A percentile compares a stretch with the other conserved stretches of the same genome.
phyloP scores from a whole-genome alignment of 2,888 invertebrate genomes.

The Abrostola triplasia region DNA sequence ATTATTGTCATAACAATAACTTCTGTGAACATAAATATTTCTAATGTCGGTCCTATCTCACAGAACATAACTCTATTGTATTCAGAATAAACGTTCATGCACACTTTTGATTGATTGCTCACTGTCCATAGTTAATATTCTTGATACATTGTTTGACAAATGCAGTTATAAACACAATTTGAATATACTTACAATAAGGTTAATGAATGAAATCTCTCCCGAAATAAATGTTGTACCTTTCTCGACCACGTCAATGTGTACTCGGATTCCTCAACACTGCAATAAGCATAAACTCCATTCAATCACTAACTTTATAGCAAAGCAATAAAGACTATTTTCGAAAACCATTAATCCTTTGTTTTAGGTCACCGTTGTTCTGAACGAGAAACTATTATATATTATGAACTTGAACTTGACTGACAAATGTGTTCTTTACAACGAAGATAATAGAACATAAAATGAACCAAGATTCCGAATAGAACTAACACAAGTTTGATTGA shows the following conservation, averaged over 20 bases:
- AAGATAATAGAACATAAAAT: conserved; percentile 56
- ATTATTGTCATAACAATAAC: too few relatives aligned
- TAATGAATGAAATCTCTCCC: conserved; percentile 58
- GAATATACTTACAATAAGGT: conserved; percentile 56
- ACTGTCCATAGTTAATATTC: conserved; percentile 47
- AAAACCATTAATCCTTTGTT: conserved; percentile 5
- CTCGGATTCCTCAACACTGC: conserved; percentile 1
- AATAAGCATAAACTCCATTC: conserved; percentile 5
- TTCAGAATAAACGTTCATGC: conserved; percentile 31
- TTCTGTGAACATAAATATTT: too few relatives aligned
- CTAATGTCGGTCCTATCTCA: too few relatives aligned
- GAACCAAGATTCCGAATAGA: conserved; percentile 34
- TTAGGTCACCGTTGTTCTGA: conserved; percentile 21
- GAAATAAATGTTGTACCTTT: conserved; percentile 43
- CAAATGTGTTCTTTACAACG: conserved; percentile 54
- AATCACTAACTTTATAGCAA: conserved; percentile 19
- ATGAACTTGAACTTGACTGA: conserved; percentile 63
- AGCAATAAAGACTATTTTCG: conserved; percentile 13
- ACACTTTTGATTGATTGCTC: conserved; percentile 49
- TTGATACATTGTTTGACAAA: conserved; percentile 60
- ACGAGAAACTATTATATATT: conserved; percentile 48
- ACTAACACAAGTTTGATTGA: conserved; percentile 76
- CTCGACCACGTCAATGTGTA: conserved; percentile 9
- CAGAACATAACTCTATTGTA: conserved; percentile 26
- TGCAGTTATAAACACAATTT: conserved; percentile 59